These are phyloP conservation scores for Tachina grossa DNA, from an alignment of 2,888 invertebrate genomes.

Conservation along the genomic window DNA sequence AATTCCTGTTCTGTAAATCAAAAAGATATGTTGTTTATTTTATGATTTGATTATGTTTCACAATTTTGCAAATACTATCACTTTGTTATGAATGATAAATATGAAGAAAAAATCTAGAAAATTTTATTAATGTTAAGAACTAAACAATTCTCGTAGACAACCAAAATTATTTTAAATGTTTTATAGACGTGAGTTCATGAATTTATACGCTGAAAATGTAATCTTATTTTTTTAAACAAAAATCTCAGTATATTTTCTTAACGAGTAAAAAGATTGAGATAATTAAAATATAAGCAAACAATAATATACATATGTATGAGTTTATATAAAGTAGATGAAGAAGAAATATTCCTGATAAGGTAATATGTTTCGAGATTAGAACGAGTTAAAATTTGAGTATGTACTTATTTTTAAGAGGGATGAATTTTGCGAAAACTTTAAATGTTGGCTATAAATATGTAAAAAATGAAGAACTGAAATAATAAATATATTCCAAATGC, in stretches of 20 bases:
- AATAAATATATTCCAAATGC: no score
- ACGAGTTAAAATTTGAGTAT: slow-evolving; percentile 15
- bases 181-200: slow-evolving; percentile 10
- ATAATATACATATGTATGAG: not conserved
- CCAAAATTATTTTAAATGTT: slow-evolving; percentile 60
- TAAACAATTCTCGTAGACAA: slow-evolving; percentile 42
- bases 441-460: not conserved
- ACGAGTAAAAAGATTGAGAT: slow-evolving; percentile 39
- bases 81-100: slow-evolving; percentile 17
- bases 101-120: slow-evolving; percentile 2
- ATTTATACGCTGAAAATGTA: slow-evolving; percentile 49
- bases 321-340: not conserved
- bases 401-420: slow-evolving; percentile 7
- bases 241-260: slow-evolving; percentile 36
- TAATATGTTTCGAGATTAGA: not conserved
- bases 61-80: slow-evolving; percentile 31
- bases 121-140: slow-evolving; percentile 24
- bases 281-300: slow-evolving; percentile 31
- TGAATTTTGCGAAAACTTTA: not conserved
- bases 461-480: no score
- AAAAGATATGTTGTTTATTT: slow-evolving; percentile 37
- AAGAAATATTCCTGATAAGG: not conserved
- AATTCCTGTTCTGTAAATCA: not conserved
- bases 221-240: slow-evolving; percentile 28
- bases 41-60: slow-evolving; percentile 34